Evolutionary conservation across 2,113 vertebrate genomes (phyloP).

Genomic region (Colistium nudipinnis): DNA sequence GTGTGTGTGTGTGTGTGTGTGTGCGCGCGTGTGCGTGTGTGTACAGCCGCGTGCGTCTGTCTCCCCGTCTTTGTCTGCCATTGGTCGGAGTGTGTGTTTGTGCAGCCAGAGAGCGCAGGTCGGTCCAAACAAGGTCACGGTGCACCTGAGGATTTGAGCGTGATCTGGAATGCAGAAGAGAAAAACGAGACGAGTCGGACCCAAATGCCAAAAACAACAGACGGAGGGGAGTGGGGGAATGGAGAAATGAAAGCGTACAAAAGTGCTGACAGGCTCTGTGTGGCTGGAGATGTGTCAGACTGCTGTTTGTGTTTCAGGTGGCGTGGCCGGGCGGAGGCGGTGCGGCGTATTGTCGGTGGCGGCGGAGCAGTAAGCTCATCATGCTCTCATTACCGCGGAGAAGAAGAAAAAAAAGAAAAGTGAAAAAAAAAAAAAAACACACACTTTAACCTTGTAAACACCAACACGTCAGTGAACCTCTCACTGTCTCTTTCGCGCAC

Average conservation of each 20-base stretch:
- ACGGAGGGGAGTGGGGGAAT: not conserved
- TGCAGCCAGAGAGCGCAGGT: conserved; percentile 37
- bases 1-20: conserved; percentile 5
- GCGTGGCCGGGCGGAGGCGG: conserved; percentile 8
- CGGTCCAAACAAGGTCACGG: conserved; percentile 41
- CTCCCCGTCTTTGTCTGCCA: conserved; percentile 8
- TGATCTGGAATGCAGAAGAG: conserved; percentile 10
- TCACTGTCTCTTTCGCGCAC: conserved; percentile 50
- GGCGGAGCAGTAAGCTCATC: conserved; percentile 29
- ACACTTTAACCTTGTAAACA: conserved; percentile 50
- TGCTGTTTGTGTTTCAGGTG: conserved; percentile 17
- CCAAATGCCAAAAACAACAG: conserved; percentile 12
- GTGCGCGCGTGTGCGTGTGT: conserved; percentile 10
- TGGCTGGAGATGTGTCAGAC: not conserved
- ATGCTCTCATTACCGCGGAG: conserved; percentile 44
- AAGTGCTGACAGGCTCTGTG: not conserved
- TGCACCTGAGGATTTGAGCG: conserved; percentile 28
- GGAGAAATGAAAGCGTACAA: not conserved
- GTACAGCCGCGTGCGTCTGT: conserved; percentile 29
- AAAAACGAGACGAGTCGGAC: conserved; percentile 13
- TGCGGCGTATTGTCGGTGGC: conserved; percentile 6
- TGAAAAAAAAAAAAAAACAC: conserved; percentile 51
- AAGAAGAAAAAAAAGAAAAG: conserved; percentile 54
- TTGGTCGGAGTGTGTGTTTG: conserved; percentile 10
- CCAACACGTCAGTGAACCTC: conserved; percentile 49